Base-by-base conservation (phyloP, 2,113 vertebrate genomes). In the Siniperca knerii region DNA sequence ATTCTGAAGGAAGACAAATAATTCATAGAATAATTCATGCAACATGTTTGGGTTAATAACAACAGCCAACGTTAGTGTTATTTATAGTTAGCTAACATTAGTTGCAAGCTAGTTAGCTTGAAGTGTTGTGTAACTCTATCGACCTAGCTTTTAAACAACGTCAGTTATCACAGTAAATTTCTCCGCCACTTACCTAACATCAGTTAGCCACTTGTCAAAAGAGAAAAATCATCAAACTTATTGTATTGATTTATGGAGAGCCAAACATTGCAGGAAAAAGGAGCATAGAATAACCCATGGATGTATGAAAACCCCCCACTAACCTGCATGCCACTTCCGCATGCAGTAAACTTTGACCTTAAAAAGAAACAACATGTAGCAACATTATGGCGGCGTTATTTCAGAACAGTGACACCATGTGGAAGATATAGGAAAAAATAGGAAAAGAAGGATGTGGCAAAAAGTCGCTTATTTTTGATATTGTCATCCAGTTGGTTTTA, bases 311-410 rank as follows among this genome's bases (percentile, higher is more conserved):
- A 37, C 2, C 35, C 42, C 42, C 42, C 40, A 77, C 57, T 65
- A 54, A 20, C 52, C 52, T 54, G 8, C 12, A 70, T 46, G 60
- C 50, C 18, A 81, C 83, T 89, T 92, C 87, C 89, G 82, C 57
- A 57, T 71, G 0, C 16, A 60, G 15, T 86, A 2, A 88, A 89
- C 93, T 94, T 66, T 91, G 79, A 93, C 91, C 91, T 70, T 2
- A 40, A 4, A n/a, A 20, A 44, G 29, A 61, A 76, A 50, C 71
- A 70, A 58, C 61, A 57, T 21, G 25, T 1, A 5, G 29, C 29
- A 40, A 23, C 50, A 50, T 0, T 0, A 1, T 0, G 0, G 12
- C 6, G 62, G 15, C 0, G 2, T 2, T 16, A 5, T 37, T 79
- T 78, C 2, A 4, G 7, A 55, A 90, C 84, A 93, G 93, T 50